Evolutionary conservation across 2,888 invertebrate genomes (phyloP).

Genomic region (Drosophila nigritarsus): DNA sequence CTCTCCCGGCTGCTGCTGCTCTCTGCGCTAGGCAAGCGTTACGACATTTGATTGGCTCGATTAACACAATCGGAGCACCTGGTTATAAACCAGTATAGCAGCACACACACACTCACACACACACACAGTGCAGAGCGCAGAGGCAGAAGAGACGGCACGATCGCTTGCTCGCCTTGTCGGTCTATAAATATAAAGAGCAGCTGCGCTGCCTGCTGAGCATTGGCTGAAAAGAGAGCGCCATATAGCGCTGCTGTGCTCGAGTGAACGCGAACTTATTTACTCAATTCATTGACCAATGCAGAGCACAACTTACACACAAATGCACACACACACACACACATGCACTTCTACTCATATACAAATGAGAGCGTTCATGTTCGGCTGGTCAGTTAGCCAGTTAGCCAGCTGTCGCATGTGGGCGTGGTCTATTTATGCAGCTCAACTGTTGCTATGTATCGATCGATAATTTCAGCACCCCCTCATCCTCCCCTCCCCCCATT

Average conservation of each 20-base stretch:
- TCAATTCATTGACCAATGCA: constrained; percentile 84
- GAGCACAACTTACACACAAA: constrained; percentile 63
- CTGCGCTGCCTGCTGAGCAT: constrained; percentile 26
- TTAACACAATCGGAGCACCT: constrained; percentile 83
- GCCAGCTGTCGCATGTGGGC: constrained; percentile 60
- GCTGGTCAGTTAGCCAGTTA: constrained; percentile 44
- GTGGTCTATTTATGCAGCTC: constrained; percentile 72
- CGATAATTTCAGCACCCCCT: constrained; percentile 11
- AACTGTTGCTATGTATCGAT: constrained; percentile 58
- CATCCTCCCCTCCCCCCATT: not conserved
- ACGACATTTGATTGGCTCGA: constrained; percentile 83
- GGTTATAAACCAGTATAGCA: constrained; percentile 77
- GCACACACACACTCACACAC: constrained; percentile 40
- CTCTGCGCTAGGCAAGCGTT: constrained; percentile 45
- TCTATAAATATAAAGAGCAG: constrained; percentile 69
- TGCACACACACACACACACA: constrained; percentile 17
- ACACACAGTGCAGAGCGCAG: constrained; percentile 7
- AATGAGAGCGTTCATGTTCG: constrained; percentile 53
- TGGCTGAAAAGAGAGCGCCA: constrained; percentile 54
- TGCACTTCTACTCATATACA: constrained; percentile 23
- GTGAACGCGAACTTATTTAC: constrained; percentile 74
- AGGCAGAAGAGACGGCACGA: constrained; percentile 36
- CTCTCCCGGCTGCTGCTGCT: constrained; percentile 13
- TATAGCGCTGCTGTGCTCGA: constrained; percentile 51
- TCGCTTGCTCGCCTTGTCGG: constrained; percentile 52